phyloP scores from a whole-genome alignment of 2,113 vertebrate species.

The human region GRCh38 chr13:66704001-66704500 shows the following conservation, averaged over 20 bases:
- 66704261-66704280: not conserved
- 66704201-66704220: constrained; percentile 20
- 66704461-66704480: constrained; percentile 56
- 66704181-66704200: not conserved
- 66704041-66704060: not conserved
- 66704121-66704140: not conserved
- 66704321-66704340: constrained; percentile 37
- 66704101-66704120: not conserved
- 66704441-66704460: constrained; percentile 69
- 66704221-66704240: constrained; percentile 29
- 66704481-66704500: constrained; percentile 55
- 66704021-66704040: not conserved
- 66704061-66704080: not conserved
- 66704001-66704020: not conserved
- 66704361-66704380: constrained; percentile 40
- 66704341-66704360: constrained; percentile 53
- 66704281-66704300: not conserved
- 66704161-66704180: not conserved
- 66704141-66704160: not conserved
- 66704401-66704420: constrained; percentile 63
- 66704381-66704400: constrained; percentile 59
- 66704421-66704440: constrained; percentile 47
- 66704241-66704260: not conserved
- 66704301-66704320: constrained; percentile 48
- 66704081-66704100: not conserved